phyloP scores from a whole-genome alignment of 2,797 vertebrate species.

The Pristis pectinata region DNA sequence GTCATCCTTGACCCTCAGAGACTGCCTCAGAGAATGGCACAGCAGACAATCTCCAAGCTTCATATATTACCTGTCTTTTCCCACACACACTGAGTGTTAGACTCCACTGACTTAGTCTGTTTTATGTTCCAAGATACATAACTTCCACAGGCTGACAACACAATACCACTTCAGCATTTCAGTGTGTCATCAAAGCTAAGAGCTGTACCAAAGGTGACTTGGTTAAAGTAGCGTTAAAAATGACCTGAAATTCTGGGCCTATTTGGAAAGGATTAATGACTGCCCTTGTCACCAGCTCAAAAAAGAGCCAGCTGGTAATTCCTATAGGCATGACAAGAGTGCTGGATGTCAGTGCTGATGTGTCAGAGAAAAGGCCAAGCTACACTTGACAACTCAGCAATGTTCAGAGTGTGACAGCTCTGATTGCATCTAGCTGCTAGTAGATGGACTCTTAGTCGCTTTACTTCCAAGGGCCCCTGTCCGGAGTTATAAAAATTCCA shows the following conservation, averaged over 20 bases:
- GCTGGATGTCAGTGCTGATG: neutral
- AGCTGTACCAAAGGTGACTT: neutral
- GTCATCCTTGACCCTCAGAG: neutral
- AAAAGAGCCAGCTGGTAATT: neutral
- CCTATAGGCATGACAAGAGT: neutral
- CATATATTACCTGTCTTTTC: neutral
- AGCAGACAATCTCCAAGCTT: neutral
- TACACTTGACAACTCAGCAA: neutral
- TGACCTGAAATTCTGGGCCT: slow-evolving; percentile 1
- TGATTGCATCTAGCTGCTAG: neutral
- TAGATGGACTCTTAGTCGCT: too few species aligned
- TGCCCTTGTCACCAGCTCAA: neutral
- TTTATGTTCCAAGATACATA: neutral
- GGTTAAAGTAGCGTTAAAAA: neutral
- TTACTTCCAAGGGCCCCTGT: too few species aligned
- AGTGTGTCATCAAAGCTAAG: slow-evolving; percentile 13
- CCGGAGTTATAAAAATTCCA: too few species aligned
- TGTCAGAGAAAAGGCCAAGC: slow-evolving; percentile 21
- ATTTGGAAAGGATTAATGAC: neutral
- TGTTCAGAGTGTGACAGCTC: neutral
- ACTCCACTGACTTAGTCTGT: neutral
- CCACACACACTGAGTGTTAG: neutral
- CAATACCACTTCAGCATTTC: neutral
- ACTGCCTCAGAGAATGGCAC: neutral
- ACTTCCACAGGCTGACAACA: neutral